Evolutionary conservation across 2,113 vertebrate species (phyloP).

Genomic region (Caranx ignobilis): DNA sequence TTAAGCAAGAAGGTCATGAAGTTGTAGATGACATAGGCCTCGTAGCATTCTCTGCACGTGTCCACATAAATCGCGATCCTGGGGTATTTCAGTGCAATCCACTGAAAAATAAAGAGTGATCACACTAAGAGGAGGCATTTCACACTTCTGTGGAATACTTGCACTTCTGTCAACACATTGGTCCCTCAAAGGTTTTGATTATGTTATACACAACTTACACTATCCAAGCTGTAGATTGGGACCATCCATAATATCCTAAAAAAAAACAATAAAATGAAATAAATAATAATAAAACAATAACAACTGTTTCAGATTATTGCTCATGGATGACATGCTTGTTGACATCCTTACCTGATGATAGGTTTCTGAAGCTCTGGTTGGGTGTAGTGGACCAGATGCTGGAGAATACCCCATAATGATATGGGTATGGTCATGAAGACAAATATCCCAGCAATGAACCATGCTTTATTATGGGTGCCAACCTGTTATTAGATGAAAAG

Average conservation of each 20-base stretch:
- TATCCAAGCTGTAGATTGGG: conserved; percentile 98
- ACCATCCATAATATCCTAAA: conserved; percentile 99
- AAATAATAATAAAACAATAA: background rate
- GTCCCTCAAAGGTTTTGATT: background rate
- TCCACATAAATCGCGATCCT: conserved; percentile 97
- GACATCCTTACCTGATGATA: conserved; percentile 91
- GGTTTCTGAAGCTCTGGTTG: conserved; percentile 98
- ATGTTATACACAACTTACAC: conserved; percentile 87
- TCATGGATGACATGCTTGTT: background rate
- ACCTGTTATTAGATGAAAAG: conserved; percentile 82
- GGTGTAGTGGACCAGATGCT: conserved; percentile 97
- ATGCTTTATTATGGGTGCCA: conserved; percentile 94
- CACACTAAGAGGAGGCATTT: conserved; percentile 1
- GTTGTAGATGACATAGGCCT: conserved; percentile 99
- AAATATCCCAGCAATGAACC: conserved; percentile 98
- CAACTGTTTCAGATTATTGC: background rate
- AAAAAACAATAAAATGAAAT: conserved; percentile 2
- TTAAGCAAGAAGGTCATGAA: conserved; percentile 99
- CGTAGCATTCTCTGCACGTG: conserved; percentile 98
- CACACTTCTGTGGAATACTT: background rate
- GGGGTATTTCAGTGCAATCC: conserved; percentile 97
- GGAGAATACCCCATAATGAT: conserved; percentile 96
- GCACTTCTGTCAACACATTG: background rate
- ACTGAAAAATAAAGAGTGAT: conserved; percentile 82
- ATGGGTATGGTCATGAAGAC: conserved; percentile 97